A percentile compares a stretch with the other conserved stretches of the same genome.
Conservation (phyloP, 2,113 vertebrate species). For the Chamaetylas fuelleborni region DNA sequence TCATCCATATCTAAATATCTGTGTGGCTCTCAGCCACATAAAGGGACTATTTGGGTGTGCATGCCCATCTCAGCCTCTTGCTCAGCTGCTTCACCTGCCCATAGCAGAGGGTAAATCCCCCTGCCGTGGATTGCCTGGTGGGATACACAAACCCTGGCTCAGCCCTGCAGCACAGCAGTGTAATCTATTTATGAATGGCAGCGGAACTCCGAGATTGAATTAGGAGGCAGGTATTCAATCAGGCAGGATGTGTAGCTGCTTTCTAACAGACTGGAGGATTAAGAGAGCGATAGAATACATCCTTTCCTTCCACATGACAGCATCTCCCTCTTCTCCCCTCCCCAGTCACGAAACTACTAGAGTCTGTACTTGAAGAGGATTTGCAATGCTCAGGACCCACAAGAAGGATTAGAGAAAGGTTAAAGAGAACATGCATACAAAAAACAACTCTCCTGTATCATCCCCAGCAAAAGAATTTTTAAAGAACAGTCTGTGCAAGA, state of each 20-base stretch:
- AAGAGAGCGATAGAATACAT: background rate
- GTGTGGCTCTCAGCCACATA: fast-evolving
- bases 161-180: background rate
- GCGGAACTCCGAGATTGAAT: constrained; percentile 50
- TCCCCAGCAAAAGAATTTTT: background rate
- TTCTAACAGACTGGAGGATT: constrained; percentile 29
- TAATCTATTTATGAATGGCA: constrained; percentile 48
- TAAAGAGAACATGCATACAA: background rate
- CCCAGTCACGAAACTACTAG: background rate
- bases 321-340: background rate
- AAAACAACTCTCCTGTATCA: background rate
- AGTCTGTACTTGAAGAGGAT: constrained; percentile 22
- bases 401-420: constrained; percentile 47
- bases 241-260: constrained; percentile 38
- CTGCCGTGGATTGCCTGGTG: background rate
- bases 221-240: constrained; percentile 63
- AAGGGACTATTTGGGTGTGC: background rate
- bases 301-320: constrained; percentile 42
- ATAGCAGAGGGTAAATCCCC: background rate
- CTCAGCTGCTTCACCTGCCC: background rate
- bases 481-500: background rate
- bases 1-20: background rate
- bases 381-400: background rate
- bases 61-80: background rate
- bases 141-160: background rate